These are phyloP conservation scores for Zhengitettix transpicula DNA, from an alignment of 2,888 invertebrate genomes.

Conservation along the genomic window DNA sequence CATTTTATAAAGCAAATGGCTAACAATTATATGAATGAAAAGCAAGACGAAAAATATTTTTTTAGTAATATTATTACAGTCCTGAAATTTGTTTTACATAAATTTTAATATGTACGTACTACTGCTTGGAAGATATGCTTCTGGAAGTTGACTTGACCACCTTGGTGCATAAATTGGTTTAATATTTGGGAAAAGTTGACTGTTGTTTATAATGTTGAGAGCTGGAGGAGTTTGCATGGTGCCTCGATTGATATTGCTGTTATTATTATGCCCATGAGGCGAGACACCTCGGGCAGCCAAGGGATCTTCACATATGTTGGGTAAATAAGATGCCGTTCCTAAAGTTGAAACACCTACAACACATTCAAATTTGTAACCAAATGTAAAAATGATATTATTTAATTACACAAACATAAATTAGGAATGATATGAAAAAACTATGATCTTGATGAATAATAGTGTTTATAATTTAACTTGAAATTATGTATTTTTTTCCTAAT, in stretches of 20 bases:
- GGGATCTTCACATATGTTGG: constrained; percentile 32
- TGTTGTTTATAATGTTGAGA: constrained; percentile 43
- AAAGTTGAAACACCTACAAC: constrained; percentile 20
- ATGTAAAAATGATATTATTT: too few relatives aligned
- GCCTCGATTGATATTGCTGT: constrained; percentile 10
- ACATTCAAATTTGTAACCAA: background rate
- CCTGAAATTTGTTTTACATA: background rate
- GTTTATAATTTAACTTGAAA: too few relatives aligned
- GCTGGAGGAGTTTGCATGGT: constrained; percentile 42
- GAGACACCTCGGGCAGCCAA: constrained; percentile 5
- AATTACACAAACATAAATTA: too few relatives aligned
- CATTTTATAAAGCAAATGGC: too few relatives aligned
- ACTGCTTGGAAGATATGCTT: constrained; percentile 39
- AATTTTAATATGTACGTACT: constrained; percentile 18
- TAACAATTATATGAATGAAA: too few relatives aligned
- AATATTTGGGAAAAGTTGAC: constrained; percentile 50
- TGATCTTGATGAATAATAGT: too few relatives aligned
- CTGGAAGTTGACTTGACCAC: constrained; percentile 47
- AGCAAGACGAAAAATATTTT: too few relatives aligned
- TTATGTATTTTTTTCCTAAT: background rate
- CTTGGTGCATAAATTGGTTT: constrained; percentile 45
- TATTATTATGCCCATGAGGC: constrained; percentile 2
- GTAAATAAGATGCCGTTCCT: constrained; percentile 34
- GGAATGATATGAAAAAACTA: too few relatives aligned
- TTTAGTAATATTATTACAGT: background rate